Base-by-base conservation (phyloP, 2,113 vertebrate species). In the Anser brachyrhynchus region DNA sequence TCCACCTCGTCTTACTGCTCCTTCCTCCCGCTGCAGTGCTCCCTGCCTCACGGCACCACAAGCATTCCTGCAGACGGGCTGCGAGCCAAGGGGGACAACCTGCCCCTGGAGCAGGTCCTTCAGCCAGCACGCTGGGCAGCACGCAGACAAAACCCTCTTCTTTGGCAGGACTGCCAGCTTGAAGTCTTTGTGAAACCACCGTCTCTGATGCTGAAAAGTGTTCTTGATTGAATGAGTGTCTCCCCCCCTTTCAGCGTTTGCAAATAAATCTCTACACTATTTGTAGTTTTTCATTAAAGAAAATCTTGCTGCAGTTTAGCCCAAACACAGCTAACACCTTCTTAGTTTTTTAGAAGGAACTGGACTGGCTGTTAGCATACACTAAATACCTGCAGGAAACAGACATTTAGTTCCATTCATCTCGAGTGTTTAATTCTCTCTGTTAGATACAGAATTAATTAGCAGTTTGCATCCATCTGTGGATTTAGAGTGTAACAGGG, bases 371-470 rank as follows among this genome's bases (percentile, higher is more conserved):
- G 97, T 94, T 97, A 98, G 97, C 97, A 98, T 96, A 97, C 87
- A 97, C 97, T 94, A 98, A 98, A 98, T 96, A 97, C 98, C 98
- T 96, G 98, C 83, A 98, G 97, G 98, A 95, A 98, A 98, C 98
- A 98, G 98, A 98, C 98, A 98, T 98, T 97, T 98, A 98, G 98
- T 98, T 98, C 97, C 98, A 98, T 93, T 97, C 33, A 95, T 85
- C 85, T 31, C 95, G 78, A 95, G 89, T 92, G 89, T 95, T 97
- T 67, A 89, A 97, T 94, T 84, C 67, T 94, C 46, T 96, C 93
- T 96, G 92, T 96, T 97, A 97, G 84, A 89, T 89, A 97, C 57
- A 97, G 95, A 98, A 96, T 89, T 95, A 96, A 97, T 95, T 58
- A 96, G 96, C 91, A 97, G 95, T 97, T 97, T 96, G 88, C 74